Percentiles rank a stretch among this genome's conserved stretches.
Conservation (phyloP, 2,113 vertebrate species). For the Pseudopodoces humilis region DNA sequence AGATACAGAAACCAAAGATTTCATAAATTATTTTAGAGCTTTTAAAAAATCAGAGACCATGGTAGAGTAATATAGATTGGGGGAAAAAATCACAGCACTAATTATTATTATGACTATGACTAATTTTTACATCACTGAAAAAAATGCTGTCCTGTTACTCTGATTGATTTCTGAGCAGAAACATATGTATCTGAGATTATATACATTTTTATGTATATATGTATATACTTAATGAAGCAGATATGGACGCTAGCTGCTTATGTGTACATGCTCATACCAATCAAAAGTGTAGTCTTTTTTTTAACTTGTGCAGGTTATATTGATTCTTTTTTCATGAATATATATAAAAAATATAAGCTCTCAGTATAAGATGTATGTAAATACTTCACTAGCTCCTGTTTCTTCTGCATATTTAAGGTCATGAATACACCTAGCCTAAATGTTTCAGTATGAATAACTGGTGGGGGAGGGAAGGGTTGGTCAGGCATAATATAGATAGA, state of each 20-base stretch:
- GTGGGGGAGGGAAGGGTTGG: neutral
- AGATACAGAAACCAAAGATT: neutral
- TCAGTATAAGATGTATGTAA: neutral
- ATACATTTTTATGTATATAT: neutral
- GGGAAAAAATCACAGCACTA: neutral
- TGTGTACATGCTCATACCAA: neutral
- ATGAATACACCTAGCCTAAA: neutral
- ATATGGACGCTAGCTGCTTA: neutral
- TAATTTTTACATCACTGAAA: neutral
- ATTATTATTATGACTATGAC: neutral
- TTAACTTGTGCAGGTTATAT: neutral
- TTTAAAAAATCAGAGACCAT: neutral
- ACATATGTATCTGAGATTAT: neutral
- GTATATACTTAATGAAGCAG: neutral
- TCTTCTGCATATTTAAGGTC: neutral
- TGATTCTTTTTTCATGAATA: neutral
- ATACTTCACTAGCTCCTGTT: neutral
- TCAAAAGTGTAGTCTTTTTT: neutral
- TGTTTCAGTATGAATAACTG: neutral
- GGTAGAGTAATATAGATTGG: neutral
- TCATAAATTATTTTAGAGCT: neutral
- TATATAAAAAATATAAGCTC: neutral
- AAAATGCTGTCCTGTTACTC: neutral
- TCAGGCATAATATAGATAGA: constrained; percentile 30
- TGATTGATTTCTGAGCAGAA: neutral